These are phyloP conservation scores for Patella caerulea DNA, from an alignment of 2,888 invertebrate genomes.

Conservation along the genomic window DNA sequence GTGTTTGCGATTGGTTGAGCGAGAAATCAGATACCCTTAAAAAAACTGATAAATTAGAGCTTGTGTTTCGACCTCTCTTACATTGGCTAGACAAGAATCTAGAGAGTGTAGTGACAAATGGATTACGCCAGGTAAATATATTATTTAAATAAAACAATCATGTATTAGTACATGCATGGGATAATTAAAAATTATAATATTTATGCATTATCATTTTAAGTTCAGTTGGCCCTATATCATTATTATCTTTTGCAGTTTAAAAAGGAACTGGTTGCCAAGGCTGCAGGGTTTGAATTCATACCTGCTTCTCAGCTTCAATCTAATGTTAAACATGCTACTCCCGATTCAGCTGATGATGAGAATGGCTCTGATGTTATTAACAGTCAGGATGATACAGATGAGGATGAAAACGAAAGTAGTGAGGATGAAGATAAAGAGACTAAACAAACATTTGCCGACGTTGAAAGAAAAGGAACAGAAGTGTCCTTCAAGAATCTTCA, in stretches of 20 bases:
- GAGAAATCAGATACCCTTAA: slow-evolving; percentile 44
- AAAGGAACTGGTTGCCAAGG: slow-evolving; percentile 63
- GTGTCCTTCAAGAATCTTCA: slow-evolving; percentile 63
- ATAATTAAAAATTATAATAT: background rate
- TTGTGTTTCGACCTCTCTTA: slow-evolving; percentile 68
- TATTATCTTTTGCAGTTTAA: slow-evolving; percentile 46
- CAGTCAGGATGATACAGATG: slow-evolving; percentile 18
- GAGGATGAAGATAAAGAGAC: slow-evolving; percentile 31
- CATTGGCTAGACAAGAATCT: slow-evolving; percentile 70
- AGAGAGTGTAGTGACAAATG: slow-evolving; percentile 69
- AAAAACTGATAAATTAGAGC: slow-evolving; percentile 52
- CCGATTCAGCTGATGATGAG: slow-evolving; percentile 27
- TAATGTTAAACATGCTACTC: slow-evolving; percentile 15
- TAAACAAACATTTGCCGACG: slow-evolving; percentile 25
- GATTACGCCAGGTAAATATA: slow-evolving; percentile 64
- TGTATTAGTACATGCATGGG: too few relatives aligned
- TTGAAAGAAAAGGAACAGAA: slow-evolving; percentile 66
- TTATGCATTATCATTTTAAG: background rate
- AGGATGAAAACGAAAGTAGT: slow-evolving; percentile 13
- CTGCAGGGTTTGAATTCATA: slow-evolving; percentile 68
- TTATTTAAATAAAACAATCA: too few relatives aligned
- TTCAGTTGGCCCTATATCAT: background rate
- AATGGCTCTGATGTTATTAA: slow-evolving; percentile 27
- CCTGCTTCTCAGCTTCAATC: slow-evolving; percentile 54
- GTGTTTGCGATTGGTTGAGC: slow-evolving; percentile 53